A percentile compares a stretch with the other conserved stretches of the same genome.
phyloP scores from a whole-genome alignment of 2,113 vertebrate genomes.

The Sander vitreus region DNA sequence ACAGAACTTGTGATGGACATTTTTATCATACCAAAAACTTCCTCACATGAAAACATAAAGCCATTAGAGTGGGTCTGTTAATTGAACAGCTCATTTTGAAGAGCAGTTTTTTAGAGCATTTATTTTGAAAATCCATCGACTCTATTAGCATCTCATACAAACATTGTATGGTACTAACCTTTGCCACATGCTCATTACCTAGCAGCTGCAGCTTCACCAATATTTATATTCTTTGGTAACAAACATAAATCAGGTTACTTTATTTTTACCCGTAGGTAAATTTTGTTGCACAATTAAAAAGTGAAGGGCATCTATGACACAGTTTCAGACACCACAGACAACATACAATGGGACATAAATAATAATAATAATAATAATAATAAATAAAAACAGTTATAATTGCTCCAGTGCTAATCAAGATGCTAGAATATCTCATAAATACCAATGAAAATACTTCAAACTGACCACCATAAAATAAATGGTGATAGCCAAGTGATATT shows the following conservation, averaged over 20 bases:
- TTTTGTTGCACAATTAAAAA: too few relatives aligned
- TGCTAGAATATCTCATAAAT: too few relatives aligned
- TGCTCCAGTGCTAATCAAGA: too few relatives aligned
- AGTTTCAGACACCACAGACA: too few relatives aligned
- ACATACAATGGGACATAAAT: too few relatives aligned
- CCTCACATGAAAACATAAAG: conserved; percentile 19
- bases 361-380: too few relatives aligned
- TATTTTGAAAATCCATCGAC: neutral
- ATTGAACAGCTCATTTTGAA: neutral
- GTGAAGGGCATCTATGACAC: too few relatives aligned
- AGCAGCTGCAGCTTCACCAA: neutral
- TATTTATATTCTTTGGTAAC: neutral
- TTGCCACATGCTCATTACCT: conserved; percentile 5
- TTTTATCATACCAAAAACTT: neutral
- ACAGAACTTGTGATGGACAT: conserved; percentile 18
- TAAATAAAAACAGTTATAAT: too few relatives aligned
- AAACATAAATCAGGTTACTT: neutral
- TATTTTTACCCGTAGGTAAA: too few relatives aligned
- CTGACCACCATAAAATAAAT: neutral
- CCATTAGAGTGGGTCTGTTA: conserved; percentile 1
- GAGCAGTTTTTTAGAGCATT: neutral
- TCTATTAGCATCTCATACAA: neutral
- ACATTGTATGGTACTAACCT: neutral
- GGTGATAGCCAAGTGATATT: neutral
- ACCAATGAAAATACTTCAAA: too few relatives aligned